These are phyloP conservation scores for Avahi laniger DNA, from an alignment of 2,797 vertebrate species.

Conservation along the genomic window DNA sequence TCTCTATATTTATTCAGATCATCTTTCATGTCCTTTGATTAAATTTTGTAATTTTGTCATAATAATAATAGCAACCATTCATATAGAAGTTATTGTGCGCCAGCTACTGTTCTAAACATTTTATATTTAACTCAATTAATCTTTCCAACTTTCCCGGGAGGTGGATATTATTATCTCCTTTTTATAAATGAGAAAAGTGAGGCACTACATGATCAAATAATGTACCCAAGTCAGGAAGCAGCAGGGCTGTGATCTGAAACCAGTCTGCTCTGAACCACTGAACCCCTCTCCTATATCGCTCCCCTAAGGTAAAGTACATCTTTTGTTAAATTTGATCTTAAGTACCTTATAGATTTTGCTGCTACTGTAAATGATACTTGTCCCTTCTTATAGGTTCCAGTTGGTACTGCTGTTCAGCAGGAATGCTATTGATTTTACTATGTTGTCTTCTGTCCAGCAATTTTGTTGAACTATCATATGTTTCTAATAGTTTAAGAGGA, in stretches of 20 bases:
- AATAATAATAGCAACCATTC: background rate
- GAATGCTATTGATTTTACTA: background rate
- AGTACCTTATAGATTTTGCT: background rate
- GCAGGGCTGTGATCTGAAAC: too few species aligned
- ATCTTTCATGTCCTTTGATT: background rate
- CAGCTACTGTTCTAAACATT: background rate
- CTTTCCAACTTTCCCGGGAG: background rate
- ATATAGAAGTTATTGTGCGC: background rate
- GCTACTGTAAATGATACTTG: background rate
- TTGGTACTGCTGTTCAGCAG: background rate
- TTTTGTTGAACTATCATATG: background rate
- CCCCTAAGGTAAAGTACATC: background rate
- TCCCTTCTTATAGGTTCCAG: background rate
- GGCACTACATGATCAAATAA: background rate
- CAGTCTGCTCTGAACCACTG: too few species aligned
- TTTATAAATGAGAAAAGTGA: background rate
- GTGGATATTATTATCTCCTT: background rate
- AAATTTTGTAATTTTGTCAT: background rate
- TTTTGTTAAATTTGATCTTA: background rate
- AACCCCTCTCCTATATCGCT: accelerated
- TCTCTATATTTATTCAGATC: background rate
- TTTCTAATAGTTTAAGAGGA: background rate
- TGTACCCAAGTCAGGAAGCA: background rate
- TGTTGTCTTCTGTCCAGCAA: background rate
- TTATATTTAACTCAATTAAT: background rate